Base-by-base conservation (phyloP, 1,140 invertebrate genomes). In the Pollicipes pollicipes region DNA sequence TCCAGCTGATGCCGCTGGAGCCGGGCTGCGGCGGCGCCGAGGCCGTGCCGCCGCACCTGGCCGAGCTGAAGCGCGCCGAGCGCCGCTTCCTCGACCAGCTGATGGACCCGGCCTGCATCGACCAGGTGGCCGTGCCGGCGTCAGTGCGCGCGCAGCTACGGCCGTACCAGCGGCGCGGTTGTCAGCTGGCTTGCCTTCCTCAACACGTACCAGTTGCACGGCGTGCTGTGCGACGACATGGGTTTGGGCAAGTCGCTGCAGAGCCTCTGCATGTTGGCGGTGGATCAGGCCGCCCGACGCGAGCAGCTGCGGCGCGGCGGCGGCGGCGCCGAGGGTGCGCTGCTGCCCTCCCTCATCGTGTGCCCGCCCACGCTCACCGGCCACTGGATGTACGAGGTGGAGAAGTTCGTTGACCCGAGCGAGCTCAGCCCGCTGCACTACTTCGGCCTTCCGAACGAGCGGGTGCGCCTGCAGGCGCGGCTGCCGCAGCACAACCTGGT, bases 301-400 rank as follows among this genome's bases (percentile, higher is more conserved):
- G 27, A 66, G 64, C 16, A 29, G 27, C 26, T 28, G 3, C n/a
- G 17, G 64, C 64, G 28, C 10, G 1, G 24, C 3, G 27, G n/a
- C n/a, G n/a, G 28, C 58, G 16, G 24, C 1, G 29, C 68, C 68
- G 58, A 35, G 24, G 68, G 63, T 24, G 32, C 27, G 66, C 66
- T 26, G 27, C 26, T 71, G 32, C 75, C 73, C 63, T 75, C 75
- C 0, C 66, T 75, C 45, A 74, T 75, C n/a, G 73, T 75, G 3
- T 99, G 97, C 82, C 97, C 97, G 26, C 93, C 95, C 13, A 99
- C 97, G 0, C 82, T 99, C n/a, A 97, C 94, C 0, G 91, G 93
- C 26, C 97, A 99, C 78, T 99, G 97, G 97, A 87, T 96, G 0
- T 96, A 97, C 79, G 97, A 99, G 83, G 90, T 98, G 27, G 88